Evolutionary conservation across 1,140 invertebrate species (phyloP).

Genomic region (Berghia stephanieae): DNA sequence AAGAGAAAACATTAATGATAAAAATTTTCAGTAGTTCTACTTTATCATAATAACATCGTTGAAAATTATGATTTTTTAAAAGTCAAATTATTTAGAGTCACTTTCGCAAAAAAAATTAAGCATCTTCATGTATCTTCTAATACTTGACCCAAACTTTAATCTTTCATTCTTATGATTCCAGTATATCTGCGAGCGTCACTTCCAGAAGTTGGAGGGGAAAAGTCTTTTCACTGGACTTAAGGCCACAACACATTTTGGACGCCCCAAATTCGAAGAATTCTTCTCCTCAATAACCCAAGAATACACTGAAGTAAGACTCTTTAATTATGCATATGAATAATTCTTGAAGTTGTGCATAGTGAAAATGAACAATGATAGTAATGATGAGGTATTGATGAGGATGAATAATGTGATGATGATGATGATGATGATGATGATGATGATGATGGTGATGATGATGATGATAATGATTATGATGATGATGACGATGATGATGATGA

Average conservation of each 20-base stretch:
- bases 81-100: too few species aligned
- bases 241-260: constrained; percentile 94
- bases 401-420: too few species aligned
- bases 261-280: constrained; percentile 97
- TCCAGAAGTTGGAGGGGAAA: constrained; percentile 92
- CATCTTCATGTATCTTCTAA: too few species aligned
- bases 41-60: too few species aligned
- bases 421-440: background rate
- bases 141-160: too few species aligned
- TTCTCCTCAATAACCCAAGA: constrained; percentile 96
- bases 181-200: constrained; percentile 99
- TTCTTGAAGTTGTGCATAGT: background rate
- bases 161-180: constrained; percentile 71
- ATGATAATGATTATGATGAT: constrained; percentile 2
- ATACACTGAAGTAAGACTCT: constrained; percentile 85
- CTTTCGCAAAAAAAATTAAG: too few species aligned
- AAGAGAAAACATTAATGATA: too few species aligned
- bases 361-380: background rate
- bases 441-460: background rate
- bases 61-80: too few species aligned
- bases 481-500: background rate
- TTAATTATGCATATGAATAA: too few species aligned
- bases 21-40: too few species aligned
- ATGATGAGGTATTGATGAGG: background rate
- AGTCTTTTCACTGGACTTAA: constrained; percentile 97